Percentiles rank a stretch among this genome's conserved stretches.
Evolutionary conservation across 2,113 vertebrate genomes (phyloP).

Genomic region (Indri indri): DNA sequence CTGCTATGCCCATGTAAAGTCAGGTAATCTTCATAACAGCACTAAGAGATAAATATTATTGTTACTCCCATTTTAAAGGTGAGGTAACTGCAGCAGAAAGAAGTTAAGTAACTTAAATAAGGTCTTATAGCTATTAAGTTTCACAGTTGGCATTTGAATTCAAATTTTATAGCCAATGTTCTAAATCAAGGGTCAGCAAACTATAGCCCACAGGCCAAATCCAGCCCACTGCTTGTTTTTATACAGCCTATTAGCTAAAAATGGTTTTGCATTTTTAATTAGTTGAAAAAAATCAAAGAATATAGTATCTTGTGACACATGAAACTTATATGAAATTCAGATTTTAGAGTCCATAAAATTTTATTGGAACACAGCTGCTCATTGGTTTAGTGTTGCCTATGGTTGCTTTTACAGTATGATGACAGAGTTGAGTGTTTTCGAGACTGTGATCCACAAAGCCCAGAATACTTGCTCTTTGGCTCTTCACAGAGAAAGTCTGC

Average conservation of each 20-base stretch:
- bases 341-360: background rate
- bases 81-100: background rate
- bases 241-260: background rate
- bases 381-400: background rate
- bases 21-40: background rate
- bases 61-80: background rate
- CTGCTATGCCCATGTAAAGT: background rate
- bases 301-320: background rate
- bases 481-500: background rate
- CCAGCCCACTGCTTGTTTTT: background rate
- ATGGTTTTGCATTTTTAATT: background rate
- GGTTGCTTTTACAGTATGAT: background rate
- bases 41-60: background rate
- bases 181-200: background rate
- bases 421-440: background rate
- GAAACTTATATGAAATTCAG: background rate
- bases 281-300: background rate
- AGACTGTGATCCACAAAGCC: background rate
- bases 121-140: background rate
- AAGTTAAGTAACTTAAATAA: background rate
- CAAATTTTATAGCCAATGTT: background rate
- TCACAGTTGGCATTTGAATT: slow-evolving; percentile 12
- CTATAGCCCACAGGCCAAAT: background rate
- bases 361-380: background rate
- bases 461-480: background rate